Evolutionary conservation across 2,797 vertebrate genomes (phyloP).

Genomic region (Enoplosus armatus): DNA sequence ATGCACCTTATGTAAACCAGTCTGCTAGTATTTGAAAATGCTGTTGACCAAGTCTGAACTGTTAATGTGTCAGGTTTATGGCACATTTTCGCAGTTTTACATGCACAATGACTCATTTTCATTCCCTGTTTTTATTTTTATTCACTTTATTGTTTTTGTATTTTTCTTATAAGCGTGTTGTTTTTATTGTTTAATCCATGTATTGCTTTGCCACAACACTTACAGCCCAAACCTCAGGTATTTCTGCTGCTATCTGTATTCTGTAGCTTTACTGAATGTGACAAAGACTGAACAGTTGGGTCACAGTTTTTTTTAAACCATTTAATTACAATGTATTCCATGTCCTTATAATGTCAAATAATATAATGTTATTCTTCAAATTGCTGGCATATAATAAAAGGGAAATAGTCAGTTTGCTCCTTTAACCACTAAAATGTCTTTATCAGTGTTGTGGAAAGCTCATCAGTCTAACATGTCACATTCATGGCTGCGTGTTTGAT

Average conservation of each 20-base stretch:
- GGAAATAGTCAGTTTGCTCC: constrained; percentile 38
- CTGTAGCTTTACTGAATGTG: background rate
- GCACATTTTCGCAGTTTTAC: background rate
- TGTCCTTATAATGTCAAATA: constrained; percentile 10
- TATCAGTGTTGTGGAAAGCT: constrained; percentile 36
- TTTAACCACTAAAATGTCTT: constrained; percentile 49
- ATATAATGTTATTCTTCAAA: constrained; percentile 2
- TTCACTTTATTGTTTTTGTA: background rate
- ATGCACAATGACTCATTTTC: background rate
- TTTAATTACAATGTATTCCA: constrained; percentile 2
- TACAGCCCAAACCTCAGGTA: constrained; percentile 7
- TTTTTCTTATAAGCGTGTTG: background rate
- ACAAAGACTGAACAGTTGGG: background rate
- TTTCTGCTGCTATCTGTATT: constrained; percentile 23
- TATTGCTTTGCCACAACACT: background rate
- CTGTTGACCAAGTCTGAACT: background rate
- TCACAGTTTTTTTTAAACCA: constrained; percentile 7
- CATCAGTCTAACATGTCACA: constrained; percentile 52
- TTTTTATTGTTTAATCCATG: constrained; percentile 16
- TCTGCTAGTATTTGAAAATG: constrained; percentile 7
- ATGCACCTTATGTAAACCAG: constrained; percentile 38
- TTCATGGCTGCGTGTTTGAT: constrained; percentile 59
- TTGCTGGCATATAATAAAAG: constrained; percentile 61
- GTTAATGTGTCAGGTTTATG: constrained; percentile 5
- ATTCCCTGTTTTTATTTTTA: background rate